A percentile compares a stretch with the other conserved stretches of the same genome.
These are phyloP conservation scores for Drosophila merina DNA, from an alignment of 2,888 invertebrate genomes.

Conservation along the genomic window DNA sequence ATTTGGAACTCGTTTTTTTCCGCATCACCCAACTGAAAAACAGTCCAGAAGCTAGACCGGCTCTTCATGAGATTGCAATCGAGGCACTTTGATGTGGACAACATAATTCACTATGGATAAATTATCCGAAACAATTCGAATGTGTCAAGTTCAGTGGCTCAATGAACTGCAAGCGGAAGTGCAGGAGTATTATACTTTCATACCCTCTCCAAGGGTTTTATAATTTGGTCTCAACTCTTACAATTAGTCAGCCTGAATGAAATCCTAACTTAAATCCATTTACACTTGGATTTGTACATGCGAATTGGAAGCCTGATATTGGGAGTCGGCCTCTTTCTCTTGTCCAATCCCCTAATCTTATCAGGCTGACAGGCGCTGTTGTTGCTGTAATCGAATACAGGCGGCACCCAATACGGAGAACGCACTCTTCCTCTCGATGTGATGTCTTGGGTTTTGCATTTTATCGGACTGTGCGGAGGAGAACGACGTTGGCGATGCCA, in stretches of 20 bases:
- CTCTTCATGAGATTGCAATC: conserved; percentile 45
- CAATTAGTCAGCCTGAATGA: not conserved
- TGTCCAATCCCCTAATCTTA: conserved; percentile 55
- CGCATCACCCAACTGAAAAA: conserved; percentile 21
- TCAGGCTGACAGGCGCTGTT: conserved; percentile 55
- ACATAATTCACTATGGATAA: conserved; percentile 67
- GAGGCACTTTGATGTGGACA: conserved; percentile 62
- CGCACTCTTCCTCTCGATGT: conserved; percentile 26
- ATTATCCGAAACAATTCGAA: conserved; percentile 41
- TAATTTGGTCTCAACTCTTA: not conserved
- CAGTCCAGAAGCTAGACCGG: conserved; percentile 14
- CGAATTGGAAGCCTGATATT: conserved; percentile 2
- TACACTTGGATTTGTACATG: not conserved
- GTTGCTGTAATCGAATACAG: conserved; percentile 66
- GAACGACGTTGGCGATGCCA: conserved; percentile 37
- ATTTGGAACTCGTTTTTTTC: conserved; percentile 36
- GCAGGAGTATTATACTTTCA: not conserved
- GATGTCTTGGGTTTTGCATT: conserved; percentile 45
- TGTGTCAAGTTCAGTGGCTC: conserved; percentile 21
- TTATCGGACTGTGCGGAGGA: conserved; percentile 50
- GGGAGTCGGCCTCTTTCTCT: conserved; percentile 12
- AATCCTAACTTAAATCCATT: not conserved
- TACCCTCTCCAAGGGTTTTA: not conserved
- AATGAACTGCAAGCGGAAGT: conserved; percentile 3
- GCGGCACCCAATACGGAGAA: conserved; percentile 25